A percentile compares a stretch with the other conserved stretches of the same genome.
These are phyloP conservation scores for Chymomyza amoena DNA, from an alignment of 2,888 invertebrate genomes.

Conservation along the genomic window DNA sequence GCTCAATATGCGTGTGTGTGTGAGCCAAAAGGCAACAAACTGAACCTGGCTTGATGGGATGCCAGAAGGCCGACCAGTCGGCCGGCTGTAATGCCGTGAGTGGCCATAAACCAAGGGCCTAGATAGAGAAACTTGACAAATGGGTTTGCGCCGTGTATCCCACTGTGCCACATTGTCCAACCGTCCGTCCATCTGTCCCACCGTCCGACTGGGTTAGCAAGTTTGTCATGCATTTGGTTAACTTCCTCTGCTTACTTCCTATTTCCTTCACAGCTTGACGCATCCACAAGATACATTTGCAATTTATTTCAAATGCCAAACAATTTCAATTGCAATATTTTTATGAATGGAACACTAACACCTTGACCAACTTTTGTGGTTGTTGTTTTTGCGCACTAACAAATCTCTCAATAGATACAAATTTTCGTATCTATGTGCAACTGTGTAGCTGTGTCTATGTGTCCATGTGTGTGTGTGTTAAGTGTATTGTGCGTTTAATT, in stretches of 20 bases:
- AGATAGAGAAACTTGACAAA: slow-evolving; percentile 56
- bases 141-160: slow-evolving; percentile 51
- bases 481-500: slow-evolving; percentile 24
- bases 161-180: slow-evolving; percentile 33
- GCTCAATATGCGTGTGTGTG: slow-evolving; percentile 9
- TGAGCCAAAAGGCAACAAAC: slow-evolving; percentile 18
- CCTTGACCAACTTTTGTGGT: slow-evolving; percentile 43
- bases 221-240: slow-evolving; percentile 23
- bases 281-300: slow-evolving; percentile 55
- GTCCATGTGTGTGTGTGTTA: slow-evolving; percentile 10
- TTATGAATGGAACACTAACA: slow-evolving; percentile 48
- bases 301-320: slow-evolving; percentile 68
- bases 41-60: not conserved
- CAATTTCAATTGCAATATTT: slow-evolving; percentile 60
- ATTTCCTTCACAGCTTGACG: slow-evolving; percentile 62
- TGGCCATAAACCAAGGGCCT: slow-evolving; percentile 29
- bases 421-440: slow-evolving; percentile 2
- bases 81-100: slow-evolving; percentile 5
- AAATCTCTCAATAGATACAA: not conserved
- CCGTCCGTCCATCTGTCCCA: not conserved
- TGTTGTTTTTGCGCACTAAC: slow-evolving; percentile 33
- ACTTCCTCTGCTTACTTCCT: slow-evolving; percentile 52
- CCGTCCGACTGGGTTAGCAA: not conserved
- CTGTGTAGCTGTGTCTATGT: not conserved
- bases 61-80: not conserved